Base-by-base conservation (phyloP, 2,113 vertebrate species). In the Megaleporinus macrocephalus region DNA sequence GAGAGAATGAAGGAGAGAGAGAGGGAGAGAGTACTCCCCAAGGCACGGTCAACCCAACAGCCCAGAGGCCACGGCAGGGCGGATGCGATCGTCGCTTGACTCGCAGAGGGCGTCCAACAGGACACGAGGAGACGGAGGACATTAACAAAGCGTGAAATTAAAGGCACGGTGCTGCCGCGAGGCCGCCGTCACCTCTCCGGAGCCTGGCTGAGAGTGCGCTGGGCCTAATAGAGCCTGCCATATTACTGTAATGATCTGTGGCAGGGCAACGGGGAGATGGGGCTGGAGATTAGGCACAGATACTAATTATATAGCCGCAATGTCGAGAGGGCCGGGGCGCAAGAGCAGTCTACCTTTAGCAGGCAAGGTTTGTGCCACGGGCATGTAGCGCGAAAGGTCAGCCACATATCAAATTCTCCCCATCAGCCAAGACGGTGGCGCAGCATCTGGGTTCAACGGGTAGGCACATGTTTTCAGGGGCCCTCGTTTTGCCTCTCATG, bases 121-220 rank as follows among this genome's bases (percentile, higher is more conserved):
- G 83, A 83, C 80, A 75, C 22, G 47, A 27, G 62, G 74, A 76
- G 57, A 83, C 55, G 24, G 51, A 89, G 84, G 91, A 78, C 90
- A 92, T 93, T 92, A 94, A 92, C 92, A 92, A 93, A 93, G 89
- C 93, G 90, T 94, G 92, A 93, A 94, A 94, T 94, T 92, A 93
- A 92, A 93, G 86, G 89, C 89, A 91, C 86, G 85, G 83, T 86
- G 88, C 91, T 89, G 89, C 85, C 84, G 87, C 82, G 89, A 89
- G 86, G 88, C 80, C 13, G 76, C 88, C 81, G 84, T 78, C 79
- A 83, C 57, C 80, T 87, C 87, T 88, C 86, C 1, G 71, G 86
- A 86, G 86, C 80, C 83, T 49, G 74, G 22, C 76, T 70, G 73
- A 18, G 76, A 62, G 73, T 63, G 66, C 80, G 29, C 79, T 83